phyloP scores from a whole-genome alignment of 2,888 invertebrate species.

The Amiota communis region DNA sequence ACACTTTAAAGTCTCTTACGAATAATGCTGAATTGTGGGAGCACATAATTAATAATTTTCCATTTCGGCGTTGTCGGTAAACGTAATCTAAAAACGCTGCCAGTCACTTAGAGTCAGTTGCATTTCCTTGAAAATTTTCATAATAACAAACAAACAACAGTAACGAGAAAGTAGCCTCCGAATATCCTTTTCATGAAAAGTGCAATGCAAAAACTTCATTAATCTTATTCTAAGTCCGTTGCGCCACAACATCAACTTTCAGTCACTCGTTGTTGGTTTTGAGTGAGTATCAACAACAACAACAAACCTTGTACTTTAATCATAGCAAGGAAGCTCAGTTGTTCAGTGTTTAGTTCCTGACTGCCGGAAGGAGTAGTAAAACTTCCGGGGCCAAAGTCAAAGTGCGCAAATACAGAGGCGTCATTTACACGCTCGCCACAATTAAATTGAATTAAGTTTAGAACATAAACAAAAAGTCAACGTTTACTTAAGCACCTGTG shows the following conservation, averaged over 20 bases:
- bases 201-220: slow-evolving; percentile 53
- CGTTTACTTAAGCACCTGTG: neutral
- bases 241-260: slow-evolving; percentile 45
- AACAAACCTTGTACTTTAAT: neutral
- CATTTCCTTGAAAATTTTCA: slow-evolving; percentile 47
- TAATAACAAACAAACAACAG: slow-evolving; percentile 43
- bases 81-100: slow-evolving; percentile 59
- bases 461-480: slow-evolving; percentile 33
- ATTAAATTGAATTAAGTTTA: slow-evolving; percentile 64
- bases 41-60: slow-evolving; percentile 22
- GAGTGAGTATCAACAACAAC: slow-evolving; percentile 37
- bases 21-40: neutral
- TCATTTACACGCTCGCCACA: slow-evolving; percentile 61
- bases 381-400: slow-evolving; percentile 3
- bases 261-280: slow-evolving; percentile 17
- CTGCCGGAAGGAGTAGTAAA: slow-evolving; percentile 34
- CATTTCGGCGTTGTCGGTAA: neutral
- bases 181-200: neutral
- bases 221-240: slow-evolving; percentile 47
- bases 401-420: slow-evolving; percentile 43
- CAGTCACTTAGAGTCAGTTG: neutral
- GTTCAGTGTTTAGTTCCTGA: too few relatives aligned
- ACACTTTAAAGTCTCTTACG: neutral
- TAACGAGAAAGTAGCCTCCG: slow-evolving; percentile 1
- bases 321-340: neutral